Conservation (phyloP, 2,797 vertebrate genomes). For the Gouania willdenowi region DNA sequence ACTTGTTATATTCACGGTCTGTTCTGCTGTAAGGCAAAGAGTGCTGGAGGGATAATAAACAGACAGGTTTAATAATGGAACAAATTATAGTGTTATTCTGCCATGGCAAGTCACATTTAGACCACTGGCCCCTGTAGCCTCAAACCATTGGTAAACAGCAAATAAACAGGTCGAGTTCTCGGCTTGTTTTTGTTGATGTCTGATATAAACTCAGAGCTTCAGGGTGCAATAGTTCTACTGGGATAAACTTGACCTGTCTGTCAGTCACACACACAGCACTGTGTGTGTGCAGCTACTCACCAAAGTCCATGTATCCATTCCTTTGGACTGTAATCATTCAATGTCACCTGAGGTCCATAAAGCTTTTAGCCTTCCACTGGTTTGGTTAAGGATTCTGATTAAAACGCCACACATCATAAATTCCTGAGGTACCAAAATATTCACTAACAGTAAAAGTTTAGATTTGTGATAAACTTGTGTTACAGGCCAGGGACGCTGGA, state of each 20-base stretch:
- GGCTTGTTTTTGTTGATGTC: constrained; percentile 8
- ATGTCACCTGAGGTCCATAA: neutral
- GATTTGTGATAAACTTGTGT: constrained; percentile 28
- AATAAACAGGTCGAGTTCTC: constrained; percentile 7
- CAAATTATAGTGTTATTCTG: constrained; percentile 14
- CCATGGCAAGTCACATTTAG: constrained; percentile 11
- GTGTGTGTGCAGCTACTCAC: no score
- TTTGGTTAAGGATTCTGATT: neutral
- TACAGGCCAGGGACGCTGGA: constrained; percentile 50
- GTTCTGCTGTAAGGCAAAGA: constrained; percentile 3
- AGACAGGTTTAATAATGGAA: neutral
- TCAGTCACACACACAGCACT: no score
- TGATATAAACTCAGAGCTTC: constrained; percentile 6
- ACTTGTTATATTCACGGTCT: neutral
- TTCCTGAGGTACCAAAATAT: constrained; percentile 1
- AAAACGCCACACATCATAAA: constrained; percentile 5
- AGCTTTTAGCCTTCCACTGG: neutral
- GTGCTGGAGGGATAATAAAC: constrained; percentile 5
- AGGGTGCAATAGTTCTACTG: constrained; percentile 2
- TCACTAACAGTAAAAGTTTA: constrained; percentile 12
- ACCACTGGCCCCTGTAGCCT: neutral
- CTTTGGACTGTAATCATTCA: no score
- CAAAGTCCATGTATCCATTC: no score
- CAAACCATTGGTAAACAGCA: neutral
- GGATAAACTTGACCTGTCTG: constrained; percentile 18